Base-by-base conservation (phyloP, 2,797 vertebrate genomes). In the Acanthurus leucopareius region DNA sequence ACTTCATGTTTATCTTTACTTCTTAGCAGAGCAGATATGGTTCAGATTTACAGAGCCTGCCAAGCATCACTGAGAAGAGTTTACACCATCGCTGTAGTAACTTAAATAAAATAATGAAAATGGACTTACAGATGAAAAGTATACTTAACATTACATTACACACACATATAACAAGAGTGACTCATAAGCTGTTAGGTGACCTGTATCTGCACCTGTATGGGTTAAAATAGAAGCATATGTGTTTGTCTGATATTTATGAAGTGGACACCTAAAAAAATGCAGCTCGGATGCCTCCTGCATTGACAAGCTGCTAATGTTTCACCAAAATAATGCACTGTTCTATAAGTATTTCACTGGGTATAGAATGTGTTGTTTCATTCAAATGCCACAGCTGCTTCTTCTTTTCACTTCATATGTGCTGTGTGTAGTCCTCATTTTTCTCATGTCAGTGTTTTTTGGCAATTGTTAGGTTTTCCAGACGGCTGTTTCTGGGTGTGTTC, bases 401-500 rank as follows among this genome's bases (percentile, higher is more conserved):
- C 15, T 25, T 17, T 75, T 67, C 20, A 3, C 45, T 57, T 69
- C 4, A 67, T 80, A 51, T 60, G 56, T 73, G 65, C 61, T 64
- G 51, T 76, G 69, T 81, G 42, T 58, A 54, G 42, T 42, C 51
- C 49, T 64, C 61, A 9, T 80, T 68, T 86, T 89, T 83, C 66
- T 75, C 57, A 77, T 75, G 75, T 75, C 67, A 65, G 73, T 60
- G 72, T 75, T 73, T 80, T 73, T 83, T 88, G 81, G 82, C 76
- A 77, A 42, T 77, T 78, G 28, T 62, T 57, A 57, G n/a, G 54
- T 85, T 90, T 35, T 88, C 77, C 85, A 82, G 73, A 70, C 75
- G 80, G 78, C 72, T 87, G 75, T 83, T 83, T 86, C 70, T 88
- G 88, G 90, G 87, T 86, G 90, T 90, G 91, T 85, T 79, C 51